Percentiles rank a stretch among this genome's conserved stretches.
Evolutionary conservation across 2,797 vertebrate species (phyloP).

Genomic region (Hemitrygon akajei): DNA sequence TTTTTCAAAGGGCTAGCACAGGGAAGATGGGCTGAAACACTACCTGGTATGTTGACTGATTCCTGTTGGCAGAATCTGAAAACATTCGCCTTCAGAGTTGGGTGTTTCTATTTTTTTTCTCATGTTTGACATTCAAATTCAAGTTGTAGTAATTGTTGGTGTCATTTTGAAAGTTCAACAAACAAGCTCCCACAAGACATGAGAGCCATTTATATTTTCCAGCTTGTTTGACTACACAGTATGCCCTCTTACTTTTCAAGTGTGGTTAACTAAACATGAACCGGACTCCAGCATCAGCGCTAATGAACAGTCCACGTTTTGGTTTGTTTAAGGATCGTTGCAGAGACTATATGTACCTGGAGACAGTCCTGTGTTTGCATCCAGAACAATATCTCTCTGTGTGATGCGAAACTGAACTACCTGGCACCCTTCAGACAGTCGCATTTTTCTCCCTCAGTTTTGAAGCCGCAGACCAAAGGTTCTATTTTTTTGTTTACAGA

Average conservation of each 20-base stretch:
- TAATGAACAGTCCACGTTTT: constrained; percentile 26
- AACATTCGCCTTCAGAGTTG: not conserved
- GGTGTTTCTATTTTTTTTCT: not conserved
- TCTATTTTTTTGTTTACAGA: not conserved
- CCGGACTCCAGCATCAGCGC: not conserved
- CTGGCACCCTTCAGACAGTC: not conserved
- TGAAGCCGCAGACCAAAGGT: not conserved
- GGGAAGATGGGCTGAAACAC: not conserved
- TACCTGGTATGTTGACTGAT: not conserved
- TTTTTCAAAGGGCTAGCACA: not conserved
- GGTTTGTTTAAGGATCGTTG: constrained; percentile 35
- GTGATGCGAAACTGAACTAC: not conserved
- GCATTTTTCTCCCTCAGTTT: not conserved
- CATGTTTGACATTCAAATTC: not conserved
- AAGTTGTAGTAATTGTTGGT: not conserved
- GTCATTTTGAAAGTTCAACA: not conserved
- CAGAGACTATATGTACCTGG: not conserved
- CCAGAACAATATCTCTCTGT: not conserved
- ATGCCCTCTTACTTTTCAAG: constrained; percentile 27
- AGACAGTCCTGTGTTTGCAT: not conserved
- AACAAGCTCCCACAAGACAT: too few relatives aligned
- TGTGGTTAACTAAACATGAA: constrained; percentile 27
- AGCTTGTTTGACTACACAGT: constrained; percentile 15
- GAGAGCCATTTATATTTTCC: not conserved
- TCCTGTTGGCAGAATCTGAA: not conserved